These are phyloP conservation scores for Parazoanthus darwini DNA, from an alignment of 92 coral and sea anemone genomes.

Conservation along the genomic window DNA sequence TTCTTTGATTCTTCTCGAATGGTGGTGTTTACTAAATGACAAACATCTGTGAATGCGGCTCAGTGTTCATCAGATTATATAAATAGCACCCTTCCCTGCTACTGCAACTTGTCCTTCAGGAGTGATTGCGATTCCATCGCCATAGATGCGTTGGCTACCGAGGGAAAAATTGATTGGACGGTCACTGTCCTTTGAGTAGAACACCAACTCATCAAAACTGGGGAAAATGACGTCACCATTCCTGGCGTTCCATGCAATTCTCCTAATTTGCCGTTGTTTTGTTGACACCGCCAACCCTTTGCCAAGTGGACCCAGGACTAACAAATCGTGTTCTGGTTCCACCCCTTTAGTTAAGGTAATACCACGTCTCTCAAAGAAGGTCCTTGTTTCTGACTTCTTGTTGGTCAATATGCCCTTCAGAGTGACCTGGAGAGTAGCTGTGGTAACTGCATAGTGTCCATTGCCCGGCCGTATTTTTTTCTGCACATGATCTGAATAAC, in stretches of 20 bases:
- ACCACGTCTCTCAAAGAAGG: not conserved
- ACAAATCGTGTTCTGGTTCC: not conserved
- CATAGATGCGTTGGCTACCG: not conserved
- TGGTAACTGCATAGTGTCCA: not conserved
- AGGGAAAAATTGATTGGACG: not conserved
- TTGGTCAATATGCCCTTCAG: not conserved
- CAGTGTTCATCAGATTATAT: not conserved
- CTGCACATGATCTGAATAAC: not conserved
- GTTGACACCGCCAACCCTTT: slow-evolving; percentile 5
- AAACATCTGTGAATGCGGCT: not conserved
- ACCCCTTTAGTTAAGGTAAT: not conserved
- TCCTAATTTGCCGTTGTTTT: too few species aligned
- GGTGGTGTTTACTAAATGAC: not conserved
- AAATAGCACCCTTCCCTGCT: not conserved
- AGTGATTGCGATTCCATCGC: not conserved
- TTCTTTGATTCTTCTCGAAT: too few species aligned
- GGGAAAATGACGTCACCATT: slow-evolving; percentile 18
- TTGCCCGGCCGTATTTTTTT: too few species aligned
- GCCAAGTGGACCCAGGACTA: slow-evolving; percentile 18
- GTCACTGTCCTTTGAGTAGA: not conserved
- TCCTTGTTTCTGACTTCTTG: not conserved
- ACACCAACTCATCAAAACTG: not conserved
- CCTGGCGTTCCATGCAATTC: slow-evolving; percentile 24
- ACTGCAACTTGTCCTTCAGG: slow-evolving; percentile 16
- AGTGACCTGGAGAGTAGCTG: not conserved